Evolutionary conservation across 2,113 vertebrate genomes (phyloP).

Genomic region (Clarias batrachus): DNA sequence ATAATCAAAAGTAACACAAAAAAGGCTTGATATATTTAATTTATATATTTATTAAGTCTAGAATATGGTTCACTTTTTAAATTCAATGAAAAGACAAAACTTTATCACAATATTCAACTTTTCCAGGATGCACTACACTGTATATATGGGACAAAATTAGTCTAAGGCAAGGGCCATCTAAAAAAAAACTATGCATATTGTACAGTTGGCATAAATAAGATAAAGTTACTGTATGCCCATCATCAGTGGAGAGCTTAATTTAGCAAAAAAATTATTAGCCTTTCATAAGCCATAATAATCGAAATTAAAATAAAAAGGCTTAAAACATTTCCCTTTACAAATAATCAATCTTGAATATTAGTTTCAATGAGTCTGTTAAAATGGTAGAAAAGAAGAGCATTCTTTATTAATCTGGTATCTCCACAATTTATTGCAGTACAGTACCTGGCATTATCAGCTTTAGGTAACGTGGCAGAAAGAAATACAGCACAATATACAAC

Average conservation of each 20-base stretch:
- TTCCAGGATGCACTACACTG: no score
- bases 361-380: neutral
- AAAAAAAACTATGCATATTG: neutral
- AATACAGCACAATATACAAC: neutral
- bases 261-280: neutral
- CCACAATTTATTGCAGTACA: neutral
- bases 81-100: no score
- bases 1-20: no score
- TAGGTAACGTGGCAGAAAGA: neutral
- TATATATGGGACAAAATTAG: neutral
- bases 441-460: neutral
- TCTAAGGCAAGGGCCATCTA: neutral
- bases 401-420: neutral
- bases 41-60: no score
- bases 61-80: no score
- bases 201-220: neutral
- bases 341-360: no score
- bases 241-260: neutral
- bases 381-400: neutral
- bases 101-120: no score
- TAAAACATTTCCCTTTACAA: no score
- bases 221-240: neutral
- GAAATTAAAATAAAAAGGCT: no score
- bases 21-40: no score
- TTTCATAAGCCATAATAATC: no score